Evolutionary conservation across 2,888 invertebrate species (phyloP).

Genomic region (Archips crataeganus): DNA sequence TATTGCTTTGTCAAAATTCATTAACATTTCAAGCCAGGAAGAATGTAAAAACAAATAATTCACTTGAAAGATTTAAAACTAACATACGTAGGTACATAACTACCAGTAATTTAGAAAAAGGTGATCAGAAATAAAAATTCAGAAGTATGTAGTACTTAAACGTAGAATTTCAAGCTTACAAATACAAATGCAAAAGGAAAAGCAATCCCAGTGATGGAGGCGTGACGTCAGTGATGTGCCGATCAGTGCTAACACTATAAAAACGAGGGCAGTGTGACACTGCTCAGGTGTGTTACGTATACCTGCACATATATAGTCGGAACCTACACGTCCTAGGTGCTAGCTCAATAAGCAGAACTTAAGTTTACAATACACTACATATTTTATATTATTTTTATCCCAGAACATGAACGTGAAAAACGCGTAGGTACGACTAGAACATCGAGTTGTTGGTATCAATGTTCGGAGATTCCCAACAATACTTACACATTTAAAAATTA

Average conservation of each 20-base stretch:
- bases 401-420: constrained; percentile 30
- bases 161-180: too few species aligned
- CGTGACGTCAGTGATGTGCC: constrained; percentile 12
- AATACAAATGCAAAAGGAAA: not conserved
- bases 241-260: constrained; percentile 27
- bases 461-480: constrained; percentile 39
- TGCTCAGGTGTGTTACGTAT: not conserved
- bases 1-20: too few species aligned
- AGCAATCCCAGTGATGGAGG: constrained; percentile 6
- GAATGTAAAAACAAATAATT: too few species aligned
- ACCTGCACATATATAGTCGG: constrained; percentile 22
- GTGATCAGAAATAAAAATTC: too few species aligned
- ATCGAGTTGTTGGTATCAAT: constrained; percentile 33
- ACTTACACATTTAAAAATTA: constrained; percentile 26
- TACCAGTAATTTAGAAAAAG: too few species aligned
- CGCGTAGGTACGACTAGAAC: constrained; percentile 41
- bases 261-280: constrained; percentile 32
- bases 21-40: too few species aligned
- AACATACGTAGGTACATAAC: too few species aligned
- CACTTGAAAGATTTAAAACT: too few species aligned
- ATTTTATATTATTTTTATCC: constrained; percentile 15
- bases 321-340: constrained; percentile 16
- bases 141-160: too few species aligned
- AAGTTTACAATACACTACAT: constrained; percentile 20
- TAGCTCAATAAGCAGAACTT: constrained; percentile 22